These are phyloP conservation scores for Acanthoscelides obtectus DNA, from an alignment of 2,888 invertebrate species.

Conservation along the genomic window DNA sequence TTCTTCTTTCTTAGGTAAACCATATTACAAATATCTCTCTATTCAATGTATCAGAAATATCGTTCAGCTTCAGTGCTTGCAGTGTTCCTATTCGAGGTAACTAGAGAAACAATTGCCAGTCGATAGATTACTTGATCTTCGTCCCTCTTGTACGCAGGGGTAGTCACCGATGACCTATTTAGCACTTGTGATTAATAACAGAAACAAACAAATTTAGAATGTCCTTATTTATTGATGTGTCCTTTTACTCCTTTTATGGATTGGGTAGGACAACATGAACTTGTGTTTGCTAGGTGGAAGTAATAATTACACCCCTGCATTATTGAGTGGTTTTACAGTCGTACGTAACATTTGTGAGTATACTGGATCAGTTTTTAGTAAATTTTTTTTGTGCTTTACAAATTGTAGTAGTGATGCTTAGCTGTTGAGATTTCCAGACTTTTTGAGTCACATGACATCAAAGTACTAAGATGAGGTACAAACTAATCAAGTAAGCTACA, in stretches of 20 bases:
- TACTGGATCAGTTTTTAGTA: background rate
- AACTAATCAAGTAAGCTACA: background rate
- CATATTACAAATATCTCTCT: background rate
- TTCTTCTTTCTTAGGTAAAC: slow-evolving; percentile 25
- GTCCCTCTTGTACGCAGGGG: background rate
- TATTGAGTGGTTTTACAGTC: background rate
- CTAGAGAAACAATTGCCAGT: background rate
- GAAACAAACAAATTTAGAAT: background rate
- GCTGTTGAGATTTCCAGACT: background rate
- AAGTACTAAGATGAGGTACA: background rate
- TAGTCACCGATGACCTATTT: background rate
- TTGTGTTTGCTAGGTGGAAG: background rate
- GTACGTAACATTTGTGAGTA: background rate
- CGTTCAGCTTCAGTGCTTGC: background rate
- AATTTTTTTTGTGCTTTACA: background rate
- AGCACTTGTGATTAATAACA: background rate
- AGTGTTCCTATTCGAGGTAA: background rate
- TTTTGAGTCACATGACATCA: background rate
- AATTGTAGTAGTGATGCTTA: background rate
- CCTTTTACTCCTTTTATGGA: background rate
- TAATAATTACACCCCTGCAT: background rate
- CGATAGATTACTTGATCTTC: background rate
- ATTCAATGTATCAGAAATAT: background rate
- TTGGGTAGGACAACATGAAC: background rate
- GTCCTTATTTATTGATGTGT: background rate